Evolutionary conservation across 2,888 invertebrate species (phyloP).

Genomic region (Coronaproctus castanopsis): DNA sequence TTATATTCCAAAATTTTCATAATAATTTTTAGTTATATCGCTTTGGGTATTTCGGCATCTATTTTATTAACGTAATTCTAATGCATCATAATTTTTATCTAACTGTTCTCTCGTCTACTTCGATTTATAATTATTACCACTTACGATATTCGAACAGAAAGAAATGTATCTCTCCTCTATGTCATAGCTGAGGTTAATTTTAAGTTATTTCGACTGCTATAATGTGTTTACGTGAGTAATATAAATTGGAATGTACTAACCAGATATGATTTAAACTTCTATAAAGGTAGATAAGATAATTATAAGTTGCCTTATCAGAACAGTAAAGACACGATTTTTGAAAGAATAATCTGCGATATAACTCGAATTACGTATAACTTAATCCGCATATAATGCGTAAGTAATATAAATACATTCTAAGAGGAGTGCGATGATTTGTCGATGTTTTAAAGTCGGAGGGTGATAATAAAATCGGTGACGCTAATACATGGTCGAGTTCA

Average conservation of each 20-base stretch:
- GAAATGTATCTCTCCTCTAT: neutral
- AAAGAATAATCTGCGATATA: no score
- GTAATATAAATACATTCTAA: no score
- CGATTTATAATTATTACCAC: neutral
- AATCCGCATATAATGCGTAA: no score
- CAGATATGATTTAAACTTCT: neutral
- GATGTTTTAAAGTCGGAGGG: no score
- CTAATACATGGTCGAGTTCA: no score
- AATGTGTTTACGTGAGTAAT: neutral
- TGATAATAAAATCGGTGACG: no score
- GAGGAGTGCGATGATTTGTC: no score
- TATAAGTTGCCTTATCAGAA: neutral
- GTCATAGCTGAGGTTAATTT: neutral
- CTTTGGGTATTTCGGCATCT: neutral
- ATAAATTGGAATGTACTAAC: neutral
- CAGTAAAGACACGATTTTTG: neutral
- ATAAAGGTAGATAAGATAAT: no score
- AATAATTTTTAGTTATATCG: neutral
- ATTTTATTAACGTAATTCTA: neutral
- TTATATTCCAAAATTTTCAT: neutral
- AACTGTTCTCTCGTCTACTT: neutral
- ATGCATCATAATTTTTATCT: neutral
- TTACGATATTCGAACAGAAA: neutral
- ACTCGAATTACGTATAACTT: no score
- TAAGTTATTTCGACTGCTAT: neutral